Conservation (phyloP, 2,888 invertebrate species). For the Andrena fulva region DNA sequence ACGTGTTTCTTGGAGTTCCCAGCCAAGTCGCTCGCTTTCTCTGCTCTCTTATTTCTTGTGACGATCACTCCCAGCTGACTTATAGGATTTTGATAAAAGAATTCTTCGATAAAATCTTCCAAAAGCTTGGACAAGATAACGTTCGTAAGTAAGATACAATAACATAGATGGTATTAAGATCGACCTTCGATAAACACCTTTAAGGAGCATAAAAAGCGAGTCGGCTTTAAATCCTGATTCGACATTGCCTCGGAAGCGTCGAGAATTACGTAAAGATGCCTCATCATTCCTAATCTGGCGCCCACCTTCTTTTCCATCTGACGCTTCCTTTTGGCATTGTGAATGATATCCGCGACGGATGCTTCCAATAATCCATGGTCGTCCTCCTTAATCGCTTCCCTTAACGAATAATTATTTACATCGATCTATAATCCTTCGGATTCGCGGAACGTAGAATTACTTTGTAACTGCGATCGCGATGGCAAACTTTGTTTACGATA, state of each 20-base stretch:
- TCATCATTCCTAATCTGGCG: conserved; percentile 98
- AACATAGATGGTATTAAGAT: conserved; percentile 5
- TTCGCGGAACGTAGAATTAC: background rate
- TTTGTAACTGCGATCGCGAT: background rate
- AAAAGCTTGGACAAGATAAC: conserved; percentile 88
- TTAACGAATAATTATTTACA: conserved; percentile 77
- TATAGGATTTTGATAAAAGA: conserved; percentile 99
- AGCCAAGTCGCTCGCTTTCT: conserved; percentile 95
- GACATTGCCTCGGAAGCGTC: conserved; percentile 98
- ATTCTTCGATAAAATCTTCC: conserved; percentile 97
- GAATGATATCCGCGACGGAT: conserved; percentile 95
- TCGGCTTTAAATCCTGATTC: conserved; percentile 97
- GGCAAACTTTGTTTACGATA: background rate
- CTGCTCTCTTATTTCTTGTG: conserved; percentile 97
- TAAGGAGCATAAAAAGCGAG: conserved; percentile 93
- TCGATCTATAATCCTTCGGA: background rate
- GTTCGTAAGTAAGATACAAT: conserved; percentile 8
- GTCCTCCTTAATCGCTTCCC: conserved; percentile 99
- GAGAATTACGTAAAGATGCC: conserved; percentile 95
- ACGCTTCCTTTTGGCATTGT: conserved; percentile 93
- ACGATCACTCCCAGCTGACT: conserved; percentile 97
- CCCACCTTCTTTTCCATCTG: conserved; percentile 90
- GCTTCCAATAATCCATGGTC: conserved; percentile 96
- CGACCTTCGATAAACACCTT: conserved; percentile 87
- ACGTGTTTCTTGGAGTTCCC: conserved; percentile 94